phyloP scores from a whole-genome alignment of 2,113 vertebrate species.

The Parotia lawesii region DNA sequence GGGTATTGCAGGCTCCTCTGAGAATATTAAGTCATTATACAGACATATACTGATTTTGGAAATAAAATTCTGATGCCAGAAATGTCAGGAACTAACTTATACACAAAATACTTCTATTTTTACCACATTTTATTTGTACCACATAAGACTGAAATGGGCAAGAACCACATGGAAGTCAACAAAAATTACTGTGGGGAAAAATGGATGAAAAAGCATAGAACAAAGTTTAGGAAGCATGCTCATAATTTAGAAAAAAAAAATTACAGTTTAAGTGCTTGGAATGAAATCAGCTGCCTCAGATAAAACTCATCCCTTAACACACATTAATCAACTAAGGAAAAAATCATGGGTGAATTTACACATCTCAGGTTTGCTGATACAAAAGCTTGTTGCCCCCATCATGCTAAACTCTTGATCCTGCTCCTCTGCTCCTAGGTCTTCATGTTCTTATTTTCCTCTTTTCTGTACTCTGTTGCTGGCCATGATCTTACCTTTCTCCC shows the following conservation, averaged over 20 bases:
- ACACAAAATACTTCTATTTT: background rate
- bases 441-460: background rate
- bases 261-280: background rate
- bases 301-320: background rate
- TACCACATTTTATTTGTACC: background rate
- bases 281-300: background rate
- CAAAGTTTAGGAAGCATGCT: background rate
- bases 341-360: background rate
- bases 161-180: background rate
- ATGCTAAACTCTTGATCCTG: background rate
- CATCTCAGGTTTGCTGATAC: background rate
- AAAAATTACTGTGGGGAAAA: background rate
- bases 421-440: background rate
- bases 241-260: background rate
- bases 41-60: background rate
- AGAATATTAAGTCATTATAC: background rate
- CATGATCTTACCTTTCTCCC: background rate
- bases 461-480: background rate
- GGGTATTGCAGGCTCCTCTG: background rate
- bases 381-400: background rate
- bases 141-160: background rate
- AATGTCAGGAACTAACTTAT: background rate
- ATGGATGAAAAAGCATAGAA: background rate
- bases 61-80: background rate
- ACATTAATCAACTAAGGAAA: background rate